These are phyloP conservation scores for Agapornis roseicollis DNA, from an alignment of 2,113 vertebrate genomes.

Conservation along the genomic window DNA sequence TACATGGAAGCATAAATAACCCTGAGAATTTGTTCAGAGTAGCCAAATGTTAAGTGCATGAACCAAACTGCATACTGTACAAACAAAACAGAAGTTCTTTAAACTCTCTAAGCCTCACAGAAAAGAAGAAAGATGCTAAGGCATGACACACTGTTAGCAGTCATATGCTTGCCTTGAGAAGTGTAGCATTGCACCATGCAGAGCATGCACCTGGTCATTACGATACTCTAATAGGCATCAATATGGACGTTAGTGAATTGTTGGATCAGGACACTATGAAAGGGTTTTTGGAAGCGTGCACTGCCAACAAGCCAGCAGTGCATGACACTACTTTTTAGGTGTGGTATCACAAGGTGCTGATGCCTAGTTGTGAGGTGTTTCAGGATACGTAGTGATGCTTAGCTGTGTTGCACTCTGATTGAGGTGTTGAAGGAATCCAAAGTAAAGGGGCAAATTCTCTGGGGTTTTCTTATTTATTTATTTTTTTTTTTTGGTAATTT, in stretches of 20 bases:
- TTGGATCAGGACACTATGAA: not conserved
- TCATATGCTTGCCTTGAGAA: not conserved
- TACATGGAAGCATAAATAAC: not conserved
- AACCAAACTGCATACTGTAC: not conserved
- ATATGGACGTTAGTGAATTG: not conserved
- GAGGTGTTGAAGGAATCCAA: not conserved
- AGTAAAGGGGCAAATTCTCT: not conserved
- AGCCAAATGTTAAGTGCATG: not conserved
- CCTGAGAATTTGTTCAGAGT: not conserved
- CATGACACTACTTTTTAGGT: not conserved
- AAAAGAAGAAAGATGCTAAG: not conserved
- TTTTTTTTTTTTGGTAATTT: not conserved
- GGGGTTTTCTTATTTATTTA: not conserved
- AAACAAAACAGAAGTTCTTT: not conserved
- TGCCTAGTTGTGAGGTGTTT: not conserved
- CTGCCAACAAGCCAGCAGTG: not conserved
- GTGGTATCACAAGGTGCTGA: not conserved
- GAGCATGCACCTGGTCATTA: not conserved
- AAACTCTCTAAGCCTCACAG: not conserved
- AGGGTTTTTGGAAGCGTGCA: not conserved
- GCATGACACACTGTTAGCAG: not conserved
- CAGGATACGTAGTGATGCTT: not conserved
- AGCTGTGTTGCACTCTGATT: not conserved
- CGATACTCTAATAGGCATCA: not conserved
- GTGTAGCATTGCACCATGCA: rapidly evolving